A percentile compares a stretch with the other conserved stretches of the same genome.
Conservation (phyloP, 2,888 invertebrate genomes). For the Anoplius nigerrimus region DNA sequence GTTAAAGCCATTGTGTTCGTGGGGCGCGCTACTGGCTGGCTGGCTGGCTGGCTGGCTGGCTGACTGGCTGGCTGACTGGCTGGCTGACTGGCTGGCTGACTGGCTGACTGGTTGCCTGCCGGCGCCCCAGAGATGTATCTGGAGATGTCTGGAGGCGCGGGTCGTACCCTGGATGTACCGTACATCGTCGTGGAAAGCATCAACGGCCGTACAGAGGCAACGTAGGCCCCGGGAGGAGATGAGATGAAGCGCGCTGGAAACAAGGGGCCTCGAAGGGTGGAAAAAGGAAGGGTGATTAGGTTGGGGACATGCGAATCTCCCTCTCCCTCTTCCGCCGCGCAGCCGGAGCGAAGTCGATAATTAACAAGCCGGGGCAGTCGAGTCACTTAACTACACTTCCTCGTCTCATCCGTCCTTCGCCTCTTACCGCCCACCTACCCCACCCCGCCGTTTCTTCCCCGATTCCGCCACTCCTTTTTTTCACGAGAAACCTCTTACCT, state of each 20-base stretch:
- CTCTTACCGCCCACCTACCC: slow-evolving; percentile 24
- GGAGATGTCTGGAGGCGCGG: slow-evolving; percentile 48
- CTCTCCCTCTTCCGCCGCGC: slow-evolving; percentile 42
- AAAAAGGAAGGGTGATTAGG: slow-evolving; percentile 70
- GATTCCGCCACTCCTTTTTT: slow-evolving; percentile 6
- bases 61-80: slow-evolving; percentile 27
- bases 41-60: slow-evolving; percentile 3
- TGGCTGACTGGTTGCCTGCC: slow-evolving; percentile 25
- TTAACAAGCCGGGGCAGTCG: slow-evolving; percentile 66
- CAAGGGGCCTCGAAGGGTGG: slow-evolving; percentile 58
- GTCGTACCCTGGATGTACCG: slow-evolving; percentile 12
- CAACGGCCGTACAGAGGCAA: slow-evolving; percentile 1
- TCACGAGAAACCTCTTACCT: slow-evolving; percentile 10
- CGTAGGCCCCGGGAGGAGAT: slow-evolving; percentile 21
- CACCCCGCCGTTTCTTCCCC: slow-evolving; percentile 26
- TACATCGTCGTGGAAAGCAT: slow-evolving; percentile 17
- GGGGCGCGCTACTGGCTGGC: slow-evolving; percentile 25
- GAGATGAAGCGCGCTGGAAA: slow-evolving; percentile 69
- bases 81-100: slow-evolving; percentile 8
- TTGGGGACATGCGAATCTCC: slow-evolving; percentile 52
- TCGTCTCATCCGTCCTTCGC: slow-evolving; percentile 35
- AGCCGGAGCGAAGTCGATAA: slow-evolving; percentile 69
- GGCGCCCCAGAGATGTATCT: slow-evolving; percentile 46
- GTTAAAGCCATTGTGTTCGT: slow-evolving; percentile 56
- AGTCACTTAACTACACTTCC: slow-evolving; percentile 58